Conservation (phyloP, 1,140 invertebrate species). For the Steinernema feltiae region DNA sequence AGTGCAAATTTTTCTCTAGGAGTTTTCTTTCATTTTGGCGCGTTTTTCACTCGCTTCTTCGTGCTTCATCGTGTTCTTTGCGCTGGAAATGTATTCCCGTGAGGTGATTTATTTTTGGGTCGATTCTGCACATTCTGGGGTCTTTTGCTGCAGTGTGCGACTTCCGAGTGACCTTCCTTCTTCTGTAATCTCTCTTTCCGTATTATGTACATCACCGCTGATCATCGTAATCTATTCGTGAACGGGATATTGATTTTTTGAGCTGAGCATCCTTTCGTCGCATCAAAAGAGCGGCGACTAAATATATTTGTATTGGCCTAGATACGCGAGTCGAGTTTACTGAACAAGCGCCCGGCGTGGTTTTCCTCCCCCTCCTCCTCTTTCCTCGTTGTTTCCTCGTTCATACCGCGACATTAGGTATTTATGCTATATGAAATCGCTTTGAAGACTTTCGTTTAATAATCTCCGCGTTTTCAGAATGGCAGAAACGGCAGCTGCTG, state of each 20-base stretch:
- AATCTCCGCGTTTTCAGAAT: not conserved
- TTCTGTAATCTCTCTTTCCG: not conserved
- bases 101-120: not conserved
- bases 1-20: not conserved
- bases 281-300: slow-evolving; percentile 13
- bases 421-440: no score
- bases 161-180: not conserved
- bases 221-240: not conserved
- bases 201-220: not conserved
- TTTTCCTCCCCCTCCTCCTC: not conserved
- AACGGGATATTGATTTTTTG: not conserved
- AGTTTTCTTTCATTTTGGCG: not conserved
- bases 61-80: not conserved
- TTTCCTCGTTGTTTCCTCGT: not conserved
- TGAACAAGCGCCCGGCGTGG: slow-evolving; percentile 3
- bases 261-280: not conserved
- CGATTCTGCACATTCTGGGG: no score
- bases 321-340: slow-evolving; percentile 13
- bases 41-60: not conserved
- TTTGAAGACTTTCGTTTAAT: no score
- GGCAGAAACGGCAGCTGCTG: not conserved
- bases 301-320: slow-evolving; percentile 14
- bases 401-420: not conserved
- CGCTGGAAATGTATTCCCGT: no score
- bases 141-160: not conserved